phyloP scores from a whole-genome alignment of 1,140 invertebrate species.

The Pseudomyrmex concolor region DNA sequence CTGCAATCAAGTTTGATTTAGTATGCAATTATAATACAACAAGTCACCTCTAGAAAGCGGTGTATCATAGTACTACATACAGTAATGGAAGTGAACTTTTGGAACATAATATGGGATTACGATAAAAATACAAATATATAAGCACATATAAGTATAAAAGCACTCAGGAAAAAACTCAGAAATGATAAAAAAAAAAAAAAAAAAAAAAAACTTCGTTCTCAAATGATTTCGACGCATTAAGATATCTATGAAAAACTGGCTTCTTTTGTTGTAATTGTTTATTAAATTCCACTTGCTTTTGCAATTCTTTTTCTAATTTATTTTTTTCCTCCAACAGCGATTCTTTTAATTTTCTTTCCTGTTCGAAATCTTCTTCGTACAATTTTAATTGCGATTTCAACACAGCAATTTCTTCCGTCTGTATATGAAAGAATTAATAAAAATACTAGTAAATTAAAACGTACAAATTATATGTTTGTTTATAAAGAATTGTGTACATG shows the following conservation, averaged over 20 bases:
- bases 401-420: constrained; percentile 43
- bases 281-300: constrained; percentile 35
- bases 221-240: no score
- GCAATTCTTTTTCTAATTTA: constrained; percentile 16
- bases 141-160: no score
- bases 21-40: no score
- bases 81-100: no score
- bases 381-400: constrained; percentile 19
- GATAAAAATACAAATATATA: no score
- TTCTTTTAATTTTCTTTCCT: constrained; percentile 37
- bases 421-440: neutral
- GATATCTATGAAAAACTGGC: no score
- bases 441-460: neutral
- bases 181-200: no score
- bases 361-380: constrained; percentile 62
- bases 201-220: no score
- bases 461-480: neutral
- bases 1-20: constrained; percentile 27
- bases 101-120: no score
- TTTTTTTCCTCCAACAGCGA: constrained; percentile 32
- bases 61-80: no score
- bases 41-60: no score
- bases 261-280: neutral
- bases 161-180: no score
- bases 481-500: neutral